A percentile compares a stretch with the other conserved stretches of the same genome.
These are phyloP conservation scores for Pluvialis apricaria DNA, from an alignment of 2,113 vertebrate genomes.

Conservation along the genomic window DNA sequence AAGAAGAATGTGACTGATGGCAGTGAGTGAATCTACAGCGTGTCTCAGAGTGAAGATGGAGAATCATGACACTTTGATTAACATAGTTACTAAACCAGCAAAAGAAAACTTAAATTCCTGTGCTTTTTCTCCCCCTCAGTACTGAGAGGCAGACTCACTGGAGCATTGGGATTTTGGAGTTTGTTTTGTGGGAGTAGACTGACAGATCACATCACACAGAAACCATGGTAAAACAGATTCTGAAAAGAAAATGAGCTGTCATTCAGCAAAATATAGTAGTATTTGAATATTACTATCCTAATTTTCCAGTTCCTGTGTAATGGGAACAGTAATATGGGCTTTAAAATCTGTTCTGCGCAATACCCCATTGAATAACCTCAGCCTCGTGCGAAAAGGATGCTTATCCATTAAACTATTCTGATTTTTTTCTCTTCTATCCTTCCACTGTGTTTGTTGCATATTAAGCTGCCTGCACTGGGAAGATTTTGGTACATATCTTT, in stretches of 20 bases:
- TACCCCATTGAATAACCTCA: background rate
- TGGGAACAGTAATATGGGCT: background rate
- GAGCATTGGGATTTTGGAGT: background rate
- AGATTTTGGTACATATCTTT: background rate
- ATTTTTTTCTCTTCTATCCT: background rate
- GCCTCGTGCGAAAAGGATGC: background rate
- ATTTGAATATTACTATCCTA: background rate
- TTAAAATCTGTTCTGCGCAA: background rate
- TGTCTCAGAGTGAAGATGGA: background rate
- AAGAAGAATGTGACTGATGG: background rate
- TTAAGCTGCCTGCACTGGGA: background rate
- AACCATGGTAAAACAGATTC: background rate
- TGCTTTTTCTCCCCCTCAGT: background rate
- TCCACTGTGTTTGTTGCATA: background rate
- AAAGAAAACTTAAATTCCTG: background rate
- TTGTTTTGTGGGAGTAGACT: background rate
- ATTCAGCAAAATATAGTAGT: background rate
- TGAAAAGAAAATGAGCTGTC: background rate
- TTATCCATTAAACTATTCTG: background rate
- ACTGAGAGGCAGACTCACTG: background rate
- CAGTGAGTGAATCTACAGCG: background rate
- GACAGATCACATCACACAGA: background rate
- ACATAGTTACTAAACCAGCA: background rate
- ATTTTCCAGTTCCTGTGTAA: background rate
- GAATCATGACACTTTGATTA: background rate